A percentile compares a stretch with the other conserved stretches of the same genome.
Evolutionary conservation across 2,113 vertebrate species (phyloP).

Genomic region (Saiga tatarica): DNA sequence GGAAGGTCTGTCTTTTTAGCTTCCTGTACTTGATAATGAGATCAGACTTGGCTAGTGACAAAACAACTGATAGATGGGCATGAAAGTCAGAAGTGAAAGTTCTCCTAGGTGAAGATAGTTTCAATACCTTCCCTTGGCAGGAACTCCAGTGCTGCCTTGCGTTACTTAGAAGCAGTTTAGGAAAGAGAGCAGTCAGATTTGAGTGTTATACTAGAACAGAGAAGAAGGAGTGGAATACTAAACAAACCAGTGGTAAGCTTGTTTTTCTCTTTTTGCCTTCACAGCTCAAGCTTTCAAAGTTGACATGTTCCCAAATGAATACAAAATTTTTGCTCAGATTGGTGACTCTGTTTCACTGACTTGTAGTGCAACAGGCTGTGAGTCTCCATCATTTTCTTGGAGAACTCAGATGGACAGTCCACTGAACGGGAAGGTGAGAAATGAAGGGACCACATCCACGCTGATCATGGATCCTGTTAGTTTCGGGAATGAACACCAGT

Average conservation of each 20-base stretch:
- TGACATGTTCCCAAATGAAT: slow-evolving; percentile 1
- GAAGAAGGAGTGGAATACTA: neutral
- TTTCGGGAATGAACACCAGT: slow-evolving; percentile 72
- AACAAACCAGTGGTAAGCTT: neutral
- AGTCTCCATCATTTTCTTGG: slow-evolving; percentile 80
- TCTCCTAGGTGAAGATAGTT: neutral
- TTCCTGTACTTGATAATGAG: slow-evolving; percentile 29
- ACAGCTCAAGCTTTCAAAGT: slow-evolving; percentile 64
- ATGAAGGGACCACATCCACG: slow-evolving; percentile 44
- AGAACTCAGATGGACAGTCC: slow-evolving; percentile 82
- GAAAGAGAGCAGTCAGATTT: neutral
- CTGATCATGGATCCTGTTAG: slow-evolving; percentile 79
- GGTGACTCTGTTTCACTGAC: slow-evolving; percentile 71
- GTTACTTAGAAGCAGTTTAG: neutral
- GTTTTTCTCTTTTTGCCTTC: neutral
- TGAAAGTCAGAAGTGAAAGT: neutral
- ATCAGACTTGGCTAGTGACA: neutral
- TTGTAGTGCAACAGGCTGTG: slow-evolving; percentile 77
- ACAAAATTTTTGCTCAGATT: slow-evolving; percentile 53
- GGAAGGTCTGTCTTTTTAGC: neutral
- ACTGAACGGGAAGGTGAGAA: slow-evolving; percentile 66
- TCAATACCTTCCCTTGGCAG: neutral
- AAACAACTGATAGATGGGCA: neutral
- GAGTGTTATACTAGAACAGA: neutral
- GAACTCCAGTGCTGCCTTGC: neutral